Evolutionary conservation across 2,888 invertebrate species (phyloP).

Genomic region (Sycophila texana): DNA sequence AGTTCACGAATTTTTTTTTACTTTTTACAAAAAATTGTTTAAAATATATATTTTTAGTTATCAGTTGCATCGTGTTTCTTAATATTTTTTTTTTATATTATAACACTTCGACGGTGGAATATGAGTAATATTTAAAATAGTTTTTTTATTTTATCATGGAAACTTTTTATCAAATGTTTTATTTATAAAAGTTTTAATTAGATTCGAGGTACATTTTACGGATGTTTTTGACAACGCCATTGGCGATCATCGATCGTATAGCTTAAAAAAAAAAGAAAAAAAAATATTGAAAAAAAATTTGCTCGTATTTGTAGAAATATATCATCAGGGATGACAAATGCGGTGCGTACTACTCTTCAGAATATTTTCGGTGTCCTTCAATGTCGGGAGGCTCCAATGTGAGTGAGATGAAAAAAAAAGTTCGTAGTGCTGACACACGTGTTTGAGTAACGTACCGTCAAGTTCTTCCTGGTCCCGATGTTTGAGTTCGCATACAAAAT

Average conservation of each 20-base stretch:
- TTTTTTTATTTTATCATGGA: too few species aligned
- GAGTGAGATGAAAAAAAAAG: constrained; percentile 13
- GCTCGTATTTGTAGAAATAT: not conserved
- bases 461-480: constrained; percentile 26
- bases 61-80: too few species aligned
- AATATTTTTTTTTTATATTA: too few species aligned
- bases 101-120: too few species aligned
- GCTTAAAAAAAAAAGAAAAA: too few species aligned
- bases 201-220: too few species aligned
- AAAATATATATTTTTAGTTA: too few species aligned
- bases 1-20: too few species aligned
- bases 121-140: too few species aligned
- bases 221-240: not conserved
- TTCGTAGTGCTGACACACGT: constrained; percentile 31
- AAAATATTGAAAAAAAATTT: constrained; percentile 12
- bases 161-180: too few species aligned
- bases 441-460: constrained; percentile 22
- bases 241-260: constrained; percentile 7
- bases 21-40: too few species aligned
- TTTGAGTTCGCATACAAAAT: constrained; percentile 36
- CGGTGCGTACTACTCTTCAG: constrained; percentile 25
- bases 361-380: constrained; percentile 32
- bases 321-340: constrained; percentile 4
- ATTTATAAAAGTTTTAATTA: too few species aligned
- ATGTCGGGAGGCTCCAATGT: not conserved